Base-by-base conservation (phyloP, 2,797 vertebrate genomes). In the Spinus pinus region DNA sequence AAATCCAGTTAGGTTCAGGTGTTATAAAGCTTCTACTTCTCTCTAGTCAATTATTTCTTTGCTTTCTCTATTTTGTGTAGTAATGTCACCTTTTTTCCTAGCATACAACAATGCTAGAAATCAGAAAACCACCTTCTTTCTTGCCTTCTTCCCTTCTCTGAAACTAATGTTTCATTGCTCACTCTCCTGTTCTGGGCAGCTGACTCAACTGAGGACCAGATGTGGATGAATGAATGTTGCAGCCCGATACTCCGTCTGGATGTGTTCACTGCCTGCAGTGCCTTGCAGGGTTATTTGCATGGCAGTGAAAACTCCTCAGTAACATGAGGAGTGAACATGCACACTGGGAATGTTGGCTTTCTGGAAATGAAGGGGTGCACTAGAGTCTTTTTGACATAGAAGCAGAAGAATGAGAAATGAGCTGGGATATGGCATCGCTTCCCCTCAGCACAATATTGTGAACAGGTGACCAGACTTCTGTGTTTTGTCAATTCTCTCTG, bases 381-480 rank as follows among this genome's bases (percentile, higher is more conserved):
- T 97, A 77, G 83, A 92, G 93, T 90, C 42, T 92, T 93, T 83
- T 80, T 95, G 95, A 95, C 86, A 95, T 22, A 75, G 90, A 90
- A 95, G 74, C 88, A 96, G 94, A 91, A 79, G 74, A 85, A 65
- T 82, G 90, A 96, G 90, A 95, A 91, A 96, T 96, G 96, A 97
- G 84, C 91, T 93, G 87, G 88, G 74, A 73, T 56, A 53, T 91
- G 92, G 60, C 22, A 57, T 95, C 0, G 7, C 88, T 93, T 82
- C 66, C 79, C 81, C 67, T 89, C 84, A 78, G 82, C 86, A 90
- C 82, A 95, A 77, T 94, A 90, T 88, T 61, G 28, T 78, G 75
- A 94, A 93, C 96, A 96, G 93, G 37, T 92, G 88, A 95, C 96
- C 94, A 97, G 95, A 97, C 95, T 96, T 96, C 95, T 94, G 64